phyloP scores from a whole-genome alignment of 2,888 invertebrate genomes.

The Melanophora roralis region DNA sequence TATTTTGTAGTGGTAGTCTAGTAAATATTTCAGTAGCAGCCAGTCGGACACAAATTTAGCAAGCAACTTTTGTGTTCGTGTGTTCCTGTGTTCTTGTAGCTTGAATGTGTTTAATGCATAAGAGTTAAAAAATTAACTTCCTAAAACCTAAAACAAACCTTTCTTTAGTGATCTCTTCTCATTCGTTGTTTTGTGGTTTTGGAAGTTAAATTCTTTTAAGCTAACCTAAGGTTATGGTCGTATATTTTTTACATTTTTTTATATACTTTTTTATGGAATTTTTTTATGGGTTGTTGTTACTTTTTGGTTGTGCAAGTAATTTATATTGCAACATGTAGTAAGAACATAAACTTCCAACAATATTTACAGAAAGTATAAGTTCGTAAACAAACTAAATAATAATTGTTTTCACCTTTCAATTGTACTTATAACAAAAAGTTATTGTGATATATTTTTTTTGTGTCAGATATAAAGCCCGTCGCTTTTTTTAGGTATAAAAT shows the following conservation, averaged over 20 bases:
- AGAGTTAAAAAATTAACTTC: too few relatives aligned
- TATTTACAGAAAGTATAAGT: constrained; percentile 54
- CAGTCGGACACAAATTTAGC: too few relatives aligned
- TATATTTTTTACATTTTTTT: neutral
- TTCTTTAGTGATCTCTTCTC: constrained; percentile 18
- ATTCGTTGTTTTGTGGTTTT: constrained; percentile 11
- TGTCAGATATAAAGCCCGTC: neutral
- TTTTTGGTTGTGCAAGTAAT: constrained; percentile 15
- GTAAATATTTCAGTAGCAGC: too few relatives aligned
- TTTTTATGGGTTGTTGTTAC: neutral
- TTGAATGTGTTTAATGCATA: too few relatives aligned
- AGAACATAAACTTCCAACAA: constrained; percentile 1
- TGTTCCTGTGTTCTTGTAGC: too few relatives aligned
- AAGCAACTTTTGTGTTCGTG: too few relatives aligned
- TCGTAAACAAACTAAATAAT: constrained; percentile 59
- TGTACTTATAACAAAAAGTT: constrained; percentile 33
- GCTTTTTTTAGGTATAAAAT: neutral
- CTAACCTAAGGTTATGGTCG: constrained; percentile 49
- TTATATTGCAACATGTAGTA: constrained; percentile 23
- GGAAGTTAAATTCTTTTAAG: constrained; percentile 12
- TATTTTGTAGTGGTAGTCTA: too few relatives aligned
- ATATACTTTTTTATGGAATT: constrained; percentile 11
- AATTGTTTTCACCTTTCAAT: constrained; percentile 60
- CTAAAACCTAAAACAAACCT: neutral
- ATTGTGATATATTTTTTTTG: constrained; percentile 16